Evolutionary conservation across 2,797 vertebrate species (phyloP), one percentile per base, ranked within the genome.

Genomic region (Dryobates pubescens): DNA sequence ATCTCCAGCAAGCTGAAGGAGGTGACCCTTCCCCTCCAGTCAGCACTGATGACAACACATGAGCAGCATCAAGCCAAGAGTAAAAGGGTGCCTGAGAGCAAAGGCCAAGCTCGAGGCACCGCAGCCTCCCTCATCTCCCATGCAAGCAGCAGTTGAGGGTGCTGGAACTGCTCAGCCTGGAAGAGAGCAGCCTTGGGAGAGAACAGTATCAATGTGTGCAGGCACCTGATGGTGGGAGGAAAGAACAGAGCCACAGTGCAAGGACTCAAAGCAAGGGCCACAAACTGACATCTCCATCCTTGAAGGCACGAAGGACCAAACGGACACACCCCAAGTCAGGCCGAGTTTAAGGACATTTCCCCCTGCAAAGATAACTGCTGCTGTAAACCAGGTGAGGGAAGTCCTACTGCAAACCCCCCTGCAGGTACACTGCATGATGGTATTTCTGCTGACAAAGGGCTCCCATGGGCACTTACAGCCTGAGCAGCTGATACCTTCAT

Each of bases 1-100:
- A 57, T 13, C 67, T 68, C 34, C 80, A 65, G 58, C 15, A 75
- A 13, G 7, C 24, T 67, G 73, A 71, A 29, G 43, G 17, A 71
- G 8, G 20, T 17, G 56, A 62, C 57, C 70, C 27, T 74, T 83
- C 17, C 27, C 6, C n/a, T 74, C 58, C 54, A 41, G 32, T 17
- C 51, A 51, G 59, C 56, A 17, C 16, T 17, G 7, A 2, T 41
- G 57, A 76, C 41, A 75, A 29, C 34, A 24, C 17, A 30, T 9
- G 34, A 54, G n/a, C 17, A 59, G 9, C 20, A 7, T 9, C 2
- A 7, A 23, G 23, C 22, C 17, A 43, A 59, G 29, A 4, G 4
- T 26, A 41, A 69, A 24, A 72, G 10, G 6, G 9, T 1, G n/a
- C 69, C 11, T 0, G 0, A 77, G 30, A 32, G 20, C 54, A 43